phyloP scores from a whole-genome alignment of 2,888 invertebrate species.

The Esperia sulphurella region DNA sequence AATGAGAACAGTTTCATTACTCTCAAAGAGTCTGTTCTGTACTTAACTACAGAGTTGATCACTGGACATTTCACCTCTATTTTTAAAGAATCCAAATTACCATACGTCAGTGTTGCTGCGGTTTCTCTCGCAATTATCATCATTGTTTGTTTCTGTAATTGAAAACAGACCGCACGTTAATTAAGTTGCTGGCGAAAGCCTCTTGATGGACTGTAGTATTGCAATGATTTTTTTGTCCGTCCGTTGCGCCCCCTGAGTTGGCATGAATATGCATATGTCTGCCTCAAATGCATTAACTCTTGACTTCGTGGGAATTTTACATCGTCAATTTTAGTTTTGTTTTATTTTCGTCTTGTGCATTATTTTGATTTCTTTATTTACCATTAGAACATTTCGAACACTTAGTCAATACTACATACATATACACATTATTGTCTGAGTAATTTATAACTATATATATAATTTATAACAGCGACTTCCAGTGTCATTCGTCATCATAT shows the following conservation, averaged over 20 bases:
- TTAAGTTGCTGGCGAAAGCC: conserved; percentile 63
- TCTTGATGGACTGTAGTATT: conserved; percentile 65
- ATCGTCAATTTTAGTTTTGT: conserved; percentile 40
- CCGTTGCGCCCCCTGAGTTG: conserved; percentile 34
- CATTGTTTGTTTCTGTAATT: conserved; percentile 70
- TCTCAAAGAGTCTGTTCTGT: too few relatives aligned
- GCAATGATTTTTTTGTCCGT: conserved; percentile 51
- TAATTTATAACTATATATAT: too few relatives aligned
- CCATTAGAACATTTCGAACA: too few relatives aligned
- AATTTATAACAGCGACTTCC: too few relatives aligned
- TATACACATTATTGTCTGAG: too few relatives aligned
- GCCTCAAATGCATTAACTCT: conserved; percentile 57
- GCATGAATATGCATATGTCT: conserved; percentile 68
- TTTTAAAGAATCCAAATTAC: conserved; percentile 1
- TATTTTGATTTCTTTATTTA: too few relatives aligned
- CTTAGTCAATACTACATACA: too few relatives aligned
- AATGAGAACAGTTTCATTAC: too few relatives aligned
- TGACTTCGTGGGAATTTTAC: conserved; percentile 57
- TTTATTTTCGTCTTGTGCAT: conserved; percentile 60
- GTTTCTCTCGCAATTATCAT: conserved; percentile 37
- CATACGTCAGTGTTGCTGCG: conserved; percentile 10
- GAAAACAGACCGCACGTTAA: conserved; percentile 59
- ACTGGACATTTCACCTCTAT: background rate
- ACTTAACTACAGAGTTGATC: too few relatives aligned
- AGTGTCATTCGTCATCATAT: background rate